Percentiles rank a stretch among this genome's conserved stretches.
Conservation (phyloP, 2,113 vertebrate genomes). For the Atlantisia rogersi region DNA sequence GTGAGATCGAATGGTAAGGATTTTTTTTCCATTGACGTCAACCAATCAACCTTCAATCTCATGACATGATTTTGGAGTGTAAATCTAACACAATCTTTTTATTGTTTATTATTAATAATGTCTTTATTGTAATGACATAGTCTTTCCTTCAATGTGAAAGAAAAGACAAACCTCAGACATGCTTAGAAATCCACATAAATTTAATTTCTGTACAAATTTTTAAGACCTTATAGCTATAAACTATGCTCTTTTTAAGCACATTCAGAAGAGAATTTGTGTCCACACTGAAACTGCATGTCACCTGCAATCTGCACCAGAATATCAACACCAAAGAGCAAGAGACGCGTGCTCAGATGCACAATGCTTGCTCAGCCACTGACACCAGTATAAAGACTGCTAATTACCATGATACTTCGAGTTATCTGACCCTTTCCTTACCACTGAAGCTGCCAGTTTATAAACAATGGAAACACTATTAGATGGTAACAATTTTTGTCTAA, state of each 20-base stretch:
- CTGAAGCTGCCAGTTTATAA: background rate
- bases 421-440: background rate
- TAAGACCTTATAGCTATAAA: background rate
- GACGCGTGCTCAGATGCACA: background rate
- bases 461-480: background rate
- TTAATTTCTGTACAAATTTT: background rate
- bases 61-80: background rate
- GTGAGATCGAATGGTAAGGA: background rate
- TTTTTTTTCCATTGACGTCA: background rate
- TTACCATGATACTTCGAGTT: background rate
- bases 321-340: background rate
- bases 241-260: background rate
- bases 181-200: background rate
- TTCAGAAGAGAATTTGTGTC: background rate
- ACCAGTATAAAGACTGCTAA: background rate
- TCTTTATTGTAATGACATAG: background rate
- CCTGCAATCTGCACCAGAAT: background rate
- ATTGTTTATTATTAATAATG: background rate
- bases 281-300: background rate
- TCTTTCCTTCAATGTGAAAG: background rate
- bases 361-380: background rate
- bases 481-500: background rate
- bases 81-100: background rate
- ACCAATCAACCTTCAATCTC: background rate
- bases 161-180: background rate